A percentile compares a stretch with the other conserved stretches of the same genome.
phyloP scores from a whole-genome alignment of 2,888 invertebrate genomes.

The Atherix ibis region DNA sequence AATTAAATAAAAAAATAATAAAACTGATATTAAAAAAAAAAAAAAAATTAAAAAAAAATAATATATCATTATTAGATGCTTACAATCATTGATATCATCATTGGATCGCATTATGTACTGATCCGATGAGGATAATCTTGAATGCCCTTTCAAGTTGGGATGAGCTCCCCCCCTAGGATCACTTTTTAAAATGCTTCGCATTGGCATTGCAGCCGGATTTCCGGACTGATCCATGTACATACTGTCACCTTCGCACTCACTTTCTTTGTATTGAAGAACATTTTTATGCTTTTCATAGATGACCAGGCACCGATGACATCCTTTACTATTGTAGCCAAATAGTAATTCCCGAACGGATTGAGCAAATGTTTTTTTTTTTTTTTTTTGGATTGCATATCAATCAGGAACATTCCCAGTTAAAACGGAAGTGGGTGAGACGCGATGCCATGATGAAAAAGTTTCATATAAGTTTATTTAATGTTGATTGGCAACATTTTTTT shows the following conservation, averaged over 20 bases:
- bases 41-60: slow-evolving; percentile 12
- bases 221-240: slow-evolving; percentile 36
- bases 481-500: too few relatives aligned
- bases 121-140: slow-evolving; percentile 36
- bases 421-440: too few relatives aligned
- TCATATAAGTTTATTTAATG: too few relatives aligned
- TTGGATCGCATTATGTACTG: slow-evolving; percentile 36
- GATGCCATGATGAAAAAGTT: too few relatives aligned
- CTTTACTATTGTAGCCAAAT: slow-evolving; percentile 64
- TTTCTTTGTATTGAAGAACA: slow-evolving; percentile 93
- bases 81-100: slow-evolving; percentile 36
- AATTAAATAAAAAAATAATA: slow-evolving; percentile 2
- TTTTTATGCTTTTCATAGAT: slow-evolving; percentile 91
- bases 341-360: slow-evolving; percentile 6
- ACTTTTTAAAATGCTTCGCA: slow-evolving; percentile 35
- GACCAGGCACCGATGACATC: slow-evolving; percentile 87
- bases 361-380: slow-evolving; percentile 6
- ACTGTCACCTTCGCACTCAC: slow-evolving; percentile 56
- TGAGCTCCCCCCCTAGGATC: slow-evolving; percentile 37
- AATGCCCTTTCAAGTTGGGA: slow-evolving; percentile 36
- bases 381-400: not conserved
- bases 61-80: slow-evolving; percentile 24
- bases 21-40: slow-evolving; percentile 17
- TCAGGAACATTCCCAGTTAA: too few relatives aligned
- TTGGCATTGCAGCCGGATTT: slow-evolving; percentile 36